Evolutionary conservation across 1,140 invertebrate genomes (phyloP).

Genomic region (Anagrus nilaparvatae): DNA sequence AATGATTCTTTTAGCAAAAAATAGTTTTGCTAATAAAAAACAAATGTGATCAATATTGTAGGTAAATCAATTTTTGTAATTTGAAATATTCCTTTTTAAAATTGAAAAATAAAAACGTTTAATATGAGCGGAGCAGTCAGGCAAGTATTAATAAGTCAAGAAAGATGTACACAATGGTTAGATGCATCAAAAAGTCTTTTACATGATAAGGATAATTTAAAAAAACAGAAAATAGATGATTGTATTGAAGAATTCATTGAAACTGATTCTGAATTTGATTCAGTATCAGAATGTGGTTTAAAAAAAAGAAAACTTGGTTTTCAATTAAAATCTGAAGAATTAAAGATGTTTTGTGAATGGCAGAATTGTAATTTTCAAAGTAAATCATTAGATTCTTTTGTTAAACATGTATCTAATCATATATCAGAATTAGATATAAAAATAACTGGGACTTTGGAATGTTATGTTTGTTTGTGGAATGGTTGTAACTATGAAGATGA

Average conservation of each 20-base stretch:
- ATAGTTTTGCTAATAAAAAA: too few relatives aligned
- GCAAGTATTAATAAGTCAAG: too few relatives aligned
- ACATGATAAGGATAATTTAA: too few relatives aligned
- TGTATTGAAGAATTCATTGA: conserved; percentile 27
- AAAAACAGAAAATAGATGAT: conserved; percentile 19
- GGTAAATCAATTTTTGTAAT: too few relatives aligned
- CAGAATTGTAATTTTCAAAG: conserved; percentile 25
- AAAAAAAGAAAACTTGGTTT: conserved; percentile 27
- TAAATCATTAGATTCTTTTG: conserved; percentile 26
- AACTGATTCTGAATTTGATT: conserved; percentile 39
- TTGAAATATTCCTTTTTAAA: too few relatives aligned
- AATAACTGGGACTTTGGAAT: conserved; percentile 25
- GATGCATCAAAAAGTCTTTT: too few relatives aligned
- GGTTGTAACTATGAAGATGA: conserved; percentile 47
- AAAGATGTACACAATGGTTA: too few relatives aligned
- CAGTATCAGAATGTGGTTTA: conserved; percentile 35
- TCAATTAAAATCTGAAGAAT: conserved; percentile 27
- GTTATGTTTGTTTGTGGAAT: conserved; percentile 54
- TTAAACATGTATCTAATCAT: conserved; percentile 34
- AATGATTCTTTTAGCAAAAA: too few relatives aligned
- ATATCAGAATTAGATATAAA: conserved; percentile 29
- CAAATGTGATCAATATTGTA: too few relatives aligned
- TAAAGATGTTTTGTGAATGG: conserved; percentile 36
- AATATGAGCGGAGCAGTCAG: too few relatives aligned
- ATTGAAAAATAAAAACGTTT: too few relatives aligned